Percentiles rank a stretch among this genome's conserved stretches.
Evolutionary conservation across 2,113 vertebrate species (phyloP).

Genomic region (Prinia subflava): DNA sequence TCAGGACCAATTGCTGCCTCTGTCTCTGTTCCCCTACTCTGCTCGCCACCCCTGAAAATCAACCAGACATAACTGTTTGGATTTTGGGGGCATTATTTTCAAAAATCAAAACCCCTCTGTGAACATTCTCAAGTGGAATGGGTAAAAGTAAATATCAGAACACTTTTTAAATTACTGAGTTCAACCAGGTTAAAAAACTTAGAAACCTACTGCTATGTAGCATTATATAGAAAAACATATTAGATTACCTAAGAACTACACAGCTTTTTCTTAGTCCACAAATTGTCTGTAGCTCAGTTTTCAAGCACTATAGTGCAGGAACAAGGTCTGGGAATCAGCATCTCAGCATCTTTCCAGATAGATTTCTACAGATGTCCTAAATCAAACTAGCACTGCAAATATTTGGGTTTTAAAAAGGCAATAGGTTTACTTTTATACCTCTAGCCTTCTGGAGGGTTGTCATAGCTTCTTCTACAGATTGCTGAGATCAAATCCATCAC

Average conservation of each 20-base stretch:
- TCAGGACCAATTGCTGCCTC: background rate
- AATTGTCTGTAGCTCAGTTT: background rate
- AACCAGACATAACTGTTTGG: background rate
- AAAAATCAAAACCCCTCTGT: background rate
- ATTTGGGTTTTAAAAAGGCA: background rate
- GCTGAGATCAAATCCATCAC: background rate
- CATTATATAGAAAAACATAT: background rate
- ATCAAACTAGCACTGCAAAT: background rate
- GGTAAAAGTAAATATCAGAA: background rate
- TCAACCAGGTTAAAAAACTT: background rate
- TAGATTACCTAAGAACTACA: background rate
- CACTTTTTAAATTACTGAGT: background rate
- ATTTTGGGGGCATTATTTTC: background rate
- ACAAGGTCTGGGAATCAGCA: background rate
- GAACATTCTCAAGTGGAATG: background rate
- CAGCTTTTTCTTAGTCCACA: background rate
- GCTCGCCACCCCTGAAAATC: background rate
- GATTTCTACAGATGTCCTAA: background rate
- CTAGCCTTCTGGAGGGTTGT: background rate
- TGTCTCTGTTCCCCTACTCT: background rate
- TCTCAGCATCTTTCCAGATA: background rate
- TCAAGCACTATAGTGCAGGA: background rate
- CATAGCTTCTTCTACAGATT: background rate
- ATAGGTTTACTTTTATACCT: background rate
- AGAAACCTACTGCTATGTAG: background rate